A percentile compares a stretch with the other conserved stretches of the same genome.
These are phyloP conservation scores for Caligus rogercresseyi DNA, from an alignment of 1,140 invertebrate genomes.

Conservation along the genomic window DNA sequence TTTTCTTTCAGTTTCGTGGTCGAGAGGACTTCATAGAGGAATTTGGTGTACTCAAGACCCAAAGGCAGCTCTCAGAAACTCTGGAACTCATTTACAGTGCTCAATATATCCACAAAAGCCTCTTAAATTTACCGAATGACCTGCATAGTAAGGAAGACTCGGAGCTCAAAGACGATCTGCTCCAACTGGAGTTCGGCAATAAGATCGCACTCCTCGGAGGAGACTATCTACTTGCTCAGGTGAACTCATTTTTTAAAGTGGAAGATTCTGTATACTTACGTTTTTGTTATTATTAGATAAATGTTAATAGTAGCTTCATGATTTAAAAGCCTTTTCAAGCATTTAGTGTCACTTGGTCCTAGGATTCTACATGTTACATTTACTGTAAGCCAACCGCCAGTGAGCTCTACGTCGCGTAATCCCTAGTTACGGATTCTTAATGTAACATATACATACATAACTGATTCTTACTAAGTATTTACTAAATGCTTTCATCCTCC, in stretches of 20 bases:
- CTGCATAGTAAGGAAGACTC: slow-evolving; percentile 34
- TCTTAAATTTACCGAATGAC: slow-evolving; percentile 54
- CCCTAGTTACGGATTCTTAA: too few species aligned
- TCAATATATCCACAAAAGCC: slow-evolving; percentile 76
- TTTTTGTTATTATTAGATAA: too few species aligned
- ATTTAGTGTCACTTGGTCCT: too few species aligned
- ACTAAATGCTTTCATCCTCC: too few species aligned
- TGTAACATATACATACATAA: too few species aligned
- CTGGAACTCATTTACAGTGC: slow-evolving; percentile 94
- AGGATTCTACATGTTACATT: too few species aligned
- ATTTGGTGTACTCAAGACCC: slow-evolving; percentile 35
- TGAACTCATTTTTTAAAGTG: neutral
- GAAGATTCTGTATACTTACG: neutral
- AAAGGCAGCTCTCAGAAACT: slow-evolving; percentile 72
- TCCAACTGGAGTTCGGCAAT: slow-evolving; percentile 68
- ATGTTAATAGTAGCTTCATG: too few species aligned
- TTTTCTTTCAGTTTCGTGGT: neutral
- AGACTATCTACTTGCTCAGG: slow-evolving; percentile 71
- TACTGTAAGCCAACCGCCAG: too few species aligned
- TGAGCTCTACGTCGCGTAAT: too few species aligned
- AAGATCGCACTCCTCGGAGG: slow-evolving; percentile 81
- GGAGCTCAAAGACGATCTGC: slow-evolving; percentile 37
- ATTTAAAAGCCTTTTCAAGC: too few species aligned
- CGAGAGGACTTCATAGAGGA: slow-evolving; percentile 7
- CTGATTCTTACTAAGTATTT: too few species aligned